Conservation (phyloP, 1,140 invertebrate species). For the Megalonaias nervosa region DNA sequence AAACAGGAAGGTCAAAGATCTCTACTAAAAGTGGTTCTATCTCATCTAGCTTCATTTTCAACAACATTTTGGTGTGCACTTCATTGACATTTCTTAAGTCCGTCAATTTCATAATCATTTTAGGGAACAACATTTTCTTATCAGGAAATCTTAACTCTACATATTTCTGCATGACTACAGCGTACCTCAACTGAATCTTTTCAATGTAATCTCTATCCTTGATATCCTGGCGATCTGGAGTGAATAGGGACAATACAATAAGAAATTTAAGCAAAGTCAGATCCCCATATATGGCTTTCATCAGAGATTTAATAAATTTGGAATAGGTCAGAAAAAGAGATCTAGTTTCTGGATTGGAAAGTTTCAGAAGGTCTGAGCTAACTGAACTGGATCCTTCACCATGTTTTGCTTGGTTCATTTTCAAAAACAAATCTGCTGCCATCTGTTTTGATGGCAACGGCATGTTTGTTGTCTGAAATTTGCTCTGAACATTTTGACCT, state of each 20-base stretch:
- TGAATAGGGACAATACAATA: conserved; percentile 64
- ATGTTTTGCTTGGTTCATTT: too few species aligned
- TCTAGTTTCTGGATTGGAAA: conserved; percentile 47
- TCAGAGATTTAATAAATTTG: conserved; percentile 61
- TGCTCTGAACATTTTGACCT: too few species aligned
- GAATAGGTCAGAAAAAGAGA: conserved; percentile 60
- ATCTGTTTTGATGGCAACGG: too few species aligned
- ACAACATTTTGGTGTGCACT: conserved; percentile 66
- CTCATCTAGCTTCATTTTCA: conserved; percentile 62
- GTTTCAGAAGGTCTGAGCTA: conserved; percentile 56
- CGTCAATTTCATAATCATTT: conserved; percentile 63
- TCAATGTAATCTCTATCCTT: conserved; percentile 43
- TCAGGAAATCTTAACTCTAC: conserved; percentile 48
- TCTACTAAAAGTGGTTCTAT: conserved; percentile 66
- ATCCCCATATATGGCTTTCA: conserved; percentile 59
- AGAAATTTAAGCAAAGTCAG: conserved; percentile 57
- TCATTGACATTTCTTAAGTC: conserved; percentile 67
- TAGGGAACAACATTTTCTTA: conserved; percentile 60
- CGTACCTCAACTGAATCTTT: conserved; percentile 62
- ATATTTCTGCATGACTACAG: conserved; percentile 57
- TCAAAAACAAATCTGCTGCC: too few species aligned
- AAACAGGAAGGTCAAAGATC: conserved; percentile 61
- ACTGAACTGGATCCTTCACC: conserved; percentile 14
- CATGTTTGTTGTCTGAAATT: too few species aligned
- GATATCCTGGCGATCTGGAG: conserved; percentile 56